Evolutionary conservation across 2,888 invertebrate species (phyloP), one percentile per base, ranked within the genome.

Genomic region (Sympetrum striolatum): DNA sequence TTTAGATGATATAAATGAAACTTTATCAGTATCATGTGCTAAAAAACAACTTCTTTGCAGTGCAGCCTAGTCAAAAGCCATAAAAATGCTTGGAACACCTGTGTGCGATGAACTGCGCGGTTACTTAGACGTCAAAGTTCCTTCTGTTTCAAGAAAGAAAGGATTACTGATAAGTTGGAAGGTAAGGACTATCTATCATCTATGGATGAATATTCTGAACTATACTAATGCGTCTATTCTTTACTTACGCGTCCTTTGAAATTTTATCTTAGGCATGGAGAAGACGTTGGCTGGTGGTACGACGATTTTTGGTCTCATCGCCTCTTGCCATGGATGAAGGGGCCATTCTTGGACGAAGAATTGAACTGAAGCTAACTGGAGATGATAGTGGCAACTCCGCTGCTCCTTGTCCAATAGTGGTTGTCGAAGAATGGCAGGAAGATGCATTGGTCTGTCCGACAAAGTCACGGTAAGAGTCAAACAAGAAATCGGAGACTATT

Each of bases 391-490:
- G 60, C 39, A 60, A 35, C 60, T 12, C 60, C 22, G 58, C 60
- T 15, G 86, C 86, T 60, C 86, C 86, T 35, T 86, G 86, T 37
- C 86, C 86, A 22, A 37, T 86, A n/a, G 60, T 86, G 10, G 86
- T 86, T 64, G 86, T 86, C 4, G 86, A 86, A 37, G 86, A 86
- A n/a, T 86, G 86, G 86, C 86, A 86, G 31, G 86, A 86, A 86
- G 86, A 86, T 86, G 86, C 86, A 3, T 37, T 86, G 37, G 86
- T 86, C 60, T 86, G 86, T 48, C 60, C 86, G 4, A 86, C 86
- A 31, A 58, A 86, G 37, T 86, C 86, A 35, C 35, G 86, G 86
- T 86, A 37, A 60, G 37, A 58, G 0, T 35, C 22, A 8, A 60
- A 31, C n/a, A n/a, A 8, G 31, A 14, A 3, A 25, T 73, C 14